phyloP scores from a whole-genome alignment of 2,797 vertebrate genomes.

The Nothura maculosa region DNA sequence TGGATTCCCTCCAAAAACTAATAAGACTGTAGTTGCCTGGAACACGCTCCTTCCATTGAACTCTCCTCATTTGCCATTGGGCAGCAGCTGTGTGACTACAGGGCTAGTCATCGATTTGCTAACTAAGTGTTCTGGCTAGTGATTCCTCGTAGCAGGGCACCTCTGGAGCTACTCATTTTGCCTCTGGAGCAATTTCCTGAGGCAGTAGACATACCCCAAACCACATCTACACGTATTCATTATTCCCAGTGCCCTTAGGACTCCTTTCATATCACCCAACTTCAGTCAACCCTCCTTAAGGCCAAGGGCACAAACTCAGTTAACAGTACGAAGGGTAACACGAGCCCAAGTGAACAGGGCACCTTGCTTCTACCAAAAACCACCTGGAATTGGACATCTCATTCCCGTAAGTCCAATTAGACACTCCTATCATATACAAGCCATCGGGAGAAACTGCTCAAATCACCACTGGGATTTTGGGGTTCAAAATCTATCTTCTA shows the following conservation, averaged over 20 bases:
- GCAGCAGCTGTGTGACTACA: conserved; percentile 44
- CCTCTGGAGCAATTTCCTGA: too few relatives aligned
- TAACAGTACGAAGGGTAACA: neutral
- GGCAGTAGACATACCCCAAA: neutral
- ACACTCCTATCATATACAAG: neutral
- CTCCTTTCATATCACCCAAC: accelerated
- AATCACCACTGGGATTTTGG: neutral
- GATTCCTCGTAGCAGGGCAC: neutral
- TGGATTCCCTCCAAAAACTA: conserved; percentile 57
- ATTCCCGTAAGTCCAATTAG: neutral
- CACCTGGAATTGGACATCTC: neutral
- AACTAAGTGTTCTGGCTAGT: conserved; percentile 13
- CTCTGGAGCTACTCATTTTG: neutral
- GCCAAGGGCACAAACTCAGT: neutral
- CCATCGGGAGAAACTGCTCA: neutral
- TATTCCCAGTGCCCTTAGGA: neutral
- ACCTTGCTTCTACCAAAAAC: neutral
- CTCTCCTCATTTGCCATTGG: neutral
- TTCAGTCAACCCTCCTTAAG: neutral
- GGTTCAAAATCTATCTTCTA: neutral
- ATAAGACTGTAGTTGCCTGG: conserved; percentile 17
- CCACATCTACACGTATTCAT: neutral
- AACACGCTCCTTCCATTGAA: conserved; percentile 23
- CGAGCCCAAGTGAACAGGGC: neutral
- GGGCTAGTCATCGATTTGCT: neutral